Base-by-base conservation (phyloP, 2,113 vertebrate species). In the Hemiscyllium ocellatum region DNA sequence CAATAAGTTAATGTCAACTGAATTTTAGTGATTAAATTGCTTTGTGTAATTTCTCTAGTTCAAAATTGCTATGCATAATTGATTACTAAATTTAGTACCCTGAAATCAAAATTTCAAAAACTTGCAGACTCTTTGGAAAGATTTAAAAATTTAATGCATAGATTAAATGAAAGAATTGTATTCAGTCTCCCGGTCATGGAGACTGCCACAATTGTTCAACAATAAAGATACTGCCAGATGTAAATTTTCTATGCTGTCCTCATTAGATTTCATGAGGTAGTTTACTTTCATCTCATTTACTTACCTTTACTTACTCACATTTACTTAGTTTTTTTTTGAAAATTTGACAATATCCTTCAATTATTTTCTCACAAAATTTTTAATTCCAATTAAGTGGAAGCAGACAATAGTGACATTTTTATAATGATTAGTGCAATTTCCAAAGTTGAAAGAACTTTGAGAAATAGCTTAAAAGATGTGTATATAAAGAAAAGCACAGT, bases 1-100 rank as follows among this genome's bases (percentile, higher is more conserved):
- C 69, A 70, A 0, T 22, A 24, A 24, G 70, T 17, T 65, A 3
- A 29, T 91, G 29, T 19, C 89, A 91, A 91, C 56, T 91, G 33
- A n/a, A 29, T 91, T 66, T 93, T 91, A 91, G n/a, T 42, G 17
- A 66, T 93, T 37, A 91, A 91, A 93, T 93, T 93, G 61, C 33
- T 93, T 22, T 19, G 61, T 37, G 33, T 61, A 93, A 93, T 93
- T 37, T 37, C 61, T 93, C 65, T 19, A 93, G 61, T 20, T 93
- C 61, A 66, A 68, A 8, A 93, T 66, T 5, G n/a, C 22, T 93
- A 42, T 91, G 89, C 89, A 93, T 37, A 65, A 66, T 93, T 8
- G 0, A 68, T 10, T 15, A 37, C 37, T 93, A 19, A 65, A 65
- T 91, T 66, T 91, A 91, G 22, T 66, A 15, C n/a, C n/a, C 37